Evolutionary conservation across 1,140 invertebrate species (phyloP).

Genomic region (Orchesella cincta): DNA sequence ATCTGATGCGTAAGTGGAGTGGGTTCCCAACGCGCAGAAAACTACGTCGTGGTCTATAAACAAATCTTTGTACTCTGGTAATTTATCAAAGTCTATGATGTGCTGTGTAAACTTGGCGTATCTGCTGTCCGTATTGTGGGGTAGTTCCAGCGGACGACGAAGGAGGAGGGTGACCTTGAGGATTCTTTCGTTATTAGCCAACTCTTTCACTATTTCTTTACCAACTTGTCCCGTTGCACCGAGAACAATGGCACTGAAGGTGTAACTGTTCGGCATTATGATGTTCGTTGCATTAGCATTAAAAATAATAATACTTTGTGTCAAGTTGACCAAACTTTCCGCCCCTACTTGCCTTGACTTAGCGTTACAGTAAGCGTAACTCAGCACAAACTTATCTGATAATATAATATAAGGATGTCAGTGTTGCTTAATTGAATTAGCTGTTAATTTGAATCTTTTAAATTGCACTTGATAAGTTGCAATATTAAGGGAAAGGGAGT

Average conservation of each 20-base stretch:
- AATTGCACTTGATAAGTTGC: no score
- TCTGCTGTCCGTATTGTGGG: slow-evolving; percentile 34
- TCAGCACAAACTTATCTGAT: no score
- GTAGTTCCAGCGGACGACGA: slow-evolving; percentile 54
- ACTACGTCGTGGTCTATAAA: slow-evolving; percentile 60
- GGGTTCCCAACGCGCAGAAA: slow-evolving; percentile 62
- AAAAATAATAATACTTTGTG: no score
- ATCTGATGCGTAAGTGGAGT: slow-evolving; percentile 57
- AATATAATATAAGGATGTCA: no score
- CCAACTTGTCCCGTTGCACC: slow-evolving; percentile 53
- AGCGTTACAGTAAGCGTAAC: no score
- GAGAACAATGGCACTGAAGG: slow-evolving; percentile 20
- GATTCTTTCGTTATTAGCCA: slow-evolving; percentile 56
- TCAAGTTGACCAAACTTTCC: no score
- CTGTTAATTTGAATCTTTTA: no score
- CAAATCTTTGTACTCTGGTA: slow-evolving; percentile 57
- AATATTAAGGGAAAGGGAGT: no score
- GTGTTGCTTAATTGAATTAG: no score
- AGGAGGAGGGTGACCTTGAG: slow-evolving; percentile 57
- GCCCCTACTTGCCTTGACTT: no score
- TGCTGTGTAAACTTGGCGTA: slow-evolving; percentile 55
- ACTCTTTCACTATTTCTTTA: slow-evolving; percentile 57
- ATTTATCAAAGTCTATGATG: slow-evolving; percentile 63
- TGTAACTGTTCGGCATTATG: slow-evolving; percentile 11
- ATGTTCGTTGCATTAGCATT: no score